A percentile compares a stretch with the other conserved stretches of the same genome.
These are phyloP conservation scores for Steatocranus sp. DNA, from an alignment of 2,797 vertebrate genomes.

Conservation along the genomic window DNA sequence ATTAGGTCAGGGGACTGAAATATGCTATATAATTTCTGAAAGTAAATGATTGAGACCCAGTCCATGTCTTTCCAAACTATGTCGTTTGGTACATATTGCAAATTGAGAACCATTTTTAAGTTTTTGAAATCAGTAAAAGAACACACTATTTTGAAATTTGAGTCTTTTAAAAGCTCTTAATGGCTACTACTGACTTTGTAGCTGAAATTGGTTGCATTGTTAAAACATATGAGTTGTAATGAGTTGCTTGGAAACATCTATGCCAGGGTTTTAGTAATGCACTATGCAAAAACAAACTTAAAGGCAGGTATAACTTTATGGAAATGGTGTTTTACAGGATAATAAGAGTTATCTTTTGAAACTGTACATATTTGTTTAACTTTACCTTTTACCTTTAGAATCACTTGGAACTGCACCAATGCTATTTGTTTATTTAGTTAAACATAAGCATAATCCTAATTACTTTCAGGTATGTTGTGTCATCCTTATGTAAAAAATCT, in stretches of 20 bases:
- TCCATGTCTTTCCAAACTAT: neutral
- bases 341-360: neutral
- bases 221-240: neutral
- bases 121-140: neutral
- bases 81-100: neutral
- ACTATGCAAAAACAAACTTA: neutral
- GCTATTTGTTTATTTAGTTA: neutral
- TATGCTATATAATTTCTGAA: neutral
- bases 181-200: neutral
- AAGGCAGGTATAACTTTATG: neutral
- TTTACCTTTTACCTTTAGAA: neutral
- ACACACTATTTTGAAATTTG: neutral
- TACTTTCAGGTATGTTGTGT: neutral
- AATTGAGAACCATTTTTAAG: neutral
- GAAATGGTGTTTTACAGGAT: neutral
- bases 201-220: neutral
- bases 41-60: neutral
- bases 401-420: neutral
- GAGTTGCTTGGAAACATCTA: neutral
- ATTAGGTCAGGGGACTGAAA: neutral
- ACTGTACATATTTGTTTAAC: neutral
- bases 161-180: neutral
- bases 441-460: neutral
- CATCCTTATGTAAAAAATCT: neutral
- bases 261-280: neutral